phyloP scores from a whole-genome alignment of 2,797 vertebrate species.

The Apodemus agrarius region DNA sequence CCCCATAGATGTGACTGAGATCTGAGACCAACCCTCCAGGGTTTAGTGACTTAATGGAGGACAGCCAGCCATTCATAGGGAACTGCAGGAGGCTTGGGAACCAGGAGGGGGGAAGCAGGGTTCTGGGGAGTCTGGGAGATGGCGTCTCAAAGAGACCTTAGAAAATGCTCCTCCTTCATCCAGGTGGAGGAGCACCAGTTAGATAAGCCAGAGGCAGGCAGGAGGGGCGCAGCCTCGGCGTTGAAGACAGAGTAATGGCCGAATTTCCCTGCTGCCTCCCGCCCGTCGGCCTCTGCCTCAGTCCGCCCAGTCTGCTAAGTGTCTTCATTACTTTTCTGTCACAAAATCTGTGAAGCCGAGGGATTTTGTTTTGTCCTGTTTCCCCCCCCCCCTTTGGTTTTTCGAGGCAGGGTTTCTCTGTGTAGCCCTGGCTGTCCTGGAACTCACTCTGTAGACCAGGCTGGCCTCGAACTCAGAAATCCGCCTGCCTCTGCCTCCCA shows the following conservation, averaged over 20 bases:
- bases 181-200: not conserved
- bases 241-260: not conserved
- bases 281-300: not conserved
- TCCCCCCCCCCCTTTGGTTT: too few relatives aligned
- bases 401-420: not conserved
- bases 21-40: slow-evolving; percentile 25
- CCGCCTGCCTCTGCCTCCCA: not conserved
- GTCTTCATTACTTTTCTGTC: not conserved
- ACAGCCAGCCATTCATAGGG: not conserved
- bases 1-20: not conserved
- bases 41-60: not conserved
- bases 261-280: not conserved
- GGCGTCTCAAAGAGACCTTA: not conserved
- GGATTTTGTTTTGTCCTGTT: not conserved
- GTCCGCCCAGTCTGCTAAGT: not conserved
- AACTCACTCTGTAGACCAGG: not conserved
- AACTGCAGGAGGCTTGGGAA: not conserved
- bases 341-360: not conserved
- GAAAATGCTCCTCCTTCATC: not conserved
- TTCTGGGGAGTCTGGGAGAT: not conserved
- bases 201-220: not conserved
- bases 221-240: not conserved
- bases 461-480: not conserved
- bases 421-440: not conserved
- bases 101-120: not conserved